Evolutionary conservation across 2,113 vertebrate species (phyloP), one percentile per base, ranked within the genome.

Genomic region (Dicaeum eximium): DNA sequence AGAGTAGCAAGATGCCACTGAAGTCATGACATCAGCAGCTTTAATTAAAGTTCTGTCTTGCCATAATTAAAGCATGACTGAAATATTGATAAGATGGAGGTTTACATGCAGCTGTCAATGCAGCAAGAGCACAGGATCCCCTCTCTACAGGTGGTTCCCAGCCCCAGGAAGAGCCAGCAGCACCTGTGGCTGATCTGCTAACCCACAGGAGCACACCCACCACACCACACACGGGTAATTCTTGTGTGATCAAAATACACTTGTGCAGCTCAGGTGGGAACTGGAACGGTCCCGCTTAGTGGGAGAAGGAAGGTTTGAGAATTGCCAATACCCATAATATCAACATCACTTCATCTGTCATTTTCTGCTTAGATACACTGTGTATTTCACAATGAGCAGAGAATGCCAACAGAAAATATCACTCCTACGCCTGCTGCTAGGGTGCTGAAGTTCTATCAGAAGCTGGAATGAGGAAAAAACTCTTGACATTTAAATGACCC

Each of bases 381-480:
- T 44, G 47, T 65, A 64, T 92, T 94, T 88, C 88, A 93, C 94
- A 96, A 88, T 48, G 37, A 80, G 80, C 17, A 18, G 67, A 83
- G 90, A 92, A 96, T 69, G 95, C 88, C 92, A 95, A 92, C 73
- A 85, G 80, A 92, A 93, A 92, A 86, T 83, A 80, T 57, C 88
- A 85, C 90, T 88, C 74, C 86, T 78, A 77, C 51, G 22, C 84
- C 91, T 77, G 45, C 94, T 91, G 86, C 92, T 92, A 71, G 83
- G 75, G 92, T 69, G 73, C 77, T 88, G 15, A 82, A 93, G 79
- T 60, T 14, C 0, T 72, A 88, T 54, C 56, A 87, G 86, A 85
- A 92, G 51, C 60, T 85, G 14, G 33, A 83, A 92, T 10, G 22
- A 93, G 78, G 44, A 86, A 86, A 92, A 90, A 90, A 80, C 64